Conservation (phyloP, 2,797 vertebrate genomes). For the Miichthys miiuy region DNA sequence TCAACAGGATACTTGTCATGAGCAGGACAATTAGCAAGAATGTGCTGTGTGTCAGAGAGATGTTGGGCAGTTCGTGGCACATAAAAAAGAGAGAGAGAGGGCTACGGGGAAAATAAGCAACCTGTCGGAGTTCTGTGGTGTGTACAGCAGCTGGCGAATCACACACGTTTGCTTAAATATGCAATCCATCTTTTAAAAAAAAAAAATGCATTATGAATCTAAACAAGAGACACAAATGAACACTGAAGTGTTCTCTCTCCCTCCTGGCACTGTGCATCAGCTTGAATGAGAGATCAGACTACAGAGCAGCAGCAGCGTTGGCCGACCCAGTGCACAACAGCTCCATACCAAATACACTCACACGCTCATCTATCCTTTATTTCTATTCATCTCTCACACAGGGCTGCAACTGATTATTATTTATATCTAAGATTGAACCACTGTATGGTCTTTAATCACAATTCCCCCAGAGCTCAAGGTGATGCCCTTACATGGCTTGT, state of each 20-base stretch:
- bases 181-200: background rate
- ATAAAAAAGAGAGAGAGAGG: background rate
- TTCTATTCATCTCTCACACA: background rate
- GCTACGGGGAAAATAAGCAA: background rate
- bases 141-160: background rate
- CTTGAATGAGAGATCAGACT: conserved; percentile 60
- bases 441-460: background rate
- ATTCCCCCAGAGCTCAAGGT: background rate
- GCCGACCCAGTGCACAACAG: conserved; percentile 26
- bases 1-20: conserved; percentile 48
- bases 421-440: no score
- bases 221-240: conserved; percentile 23
- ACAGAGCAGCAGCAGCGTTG: conserved; percentile 45
- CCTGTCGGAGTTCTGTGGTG: background rate
- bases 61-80: background rate
- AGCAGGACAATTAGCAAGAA: conserved; percentile 54
- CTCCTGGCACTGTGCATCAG: conserved; percentile 35
- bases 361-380: background rate
- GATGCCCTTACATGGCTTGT: background rate
- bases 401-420: background rate
- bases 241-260: conserved; percentile 23
- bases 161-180: background rate
- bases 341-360: conserved; percentile 9
- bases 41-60: conserved; percentile 30
- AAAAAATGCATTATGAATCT: conserved; percentile 8